A percentile compares a stretch with the other conserved stretches of the same genome.
These are phyloP conservation scores for Chlorops oryzae DNA, from an alignment of 1,140 invertebrate genomes.

Conservation along the genomic window DNA sequence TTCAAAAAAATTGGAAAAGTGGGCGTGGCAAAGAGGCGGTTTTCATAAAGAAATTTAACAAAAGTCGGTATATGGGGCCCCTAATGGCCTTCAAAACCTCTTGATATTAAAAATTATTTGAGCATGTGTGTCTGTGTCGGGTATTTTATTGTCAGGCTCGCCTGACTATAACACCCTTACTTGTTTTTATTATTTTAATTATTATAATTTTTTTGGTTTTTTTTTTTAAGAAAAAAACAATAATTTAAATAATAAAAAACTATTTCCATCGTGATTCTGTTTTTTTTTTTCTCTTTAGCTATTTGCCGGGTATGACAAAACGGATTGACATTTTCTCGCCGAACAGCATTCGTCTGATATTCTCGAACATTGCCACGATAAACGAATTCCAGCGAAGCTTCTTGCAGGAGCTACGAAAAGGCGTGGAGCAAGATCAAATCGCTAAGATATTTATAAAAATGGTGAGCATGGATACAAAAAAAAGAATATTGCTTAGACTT, in stretches of 20 bases:
- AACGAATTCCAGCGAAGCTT: slow-evolving; percentile 42
- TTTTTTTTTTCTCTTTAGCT: slow-evolving; percentile 20
- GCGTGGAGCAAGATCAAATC: slow-evolving; percentile 44
- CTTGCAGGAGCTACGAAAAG: slow-evolving; percentile 32
- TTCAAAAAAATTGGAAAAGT: no score
- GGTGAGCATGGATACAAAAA: slow-evolving; percentile 19
- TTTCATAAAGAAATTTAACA: no score
- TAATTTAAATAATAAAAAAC: background rate
- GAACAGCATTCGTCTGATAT: slow-evolving; percentile 42
- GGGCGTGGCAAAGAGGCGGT: no score
- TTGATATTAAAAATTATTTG: no score
- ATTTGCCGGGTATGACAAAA: slow-evolving; percentile 44
- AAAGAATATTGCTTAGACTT: background rate
- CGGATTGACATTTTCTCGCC: slow-evolving; percentile 45
- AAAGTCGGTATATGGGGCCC: no score
- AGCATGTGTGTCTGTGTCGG: no score
- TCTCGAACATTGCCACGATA: slow-evolving; percentile 42
- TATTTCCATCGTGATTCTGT: background rate
- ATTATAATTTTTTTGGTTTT: slow-evolving; percentile 1
- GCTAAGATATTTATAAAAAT: slow-evolving; percentile 44
- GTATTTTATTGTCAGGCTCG: no score
- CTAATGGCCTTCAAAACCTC: no score
- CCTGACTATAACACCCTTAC: no score
- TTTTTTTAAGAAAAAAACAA: slow-evolving; percentile 1
- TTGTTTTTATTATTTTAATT: no score